Conservation (phyloP, 2,113 vertebrate genomes). For the Orcinus orca region DNA sequence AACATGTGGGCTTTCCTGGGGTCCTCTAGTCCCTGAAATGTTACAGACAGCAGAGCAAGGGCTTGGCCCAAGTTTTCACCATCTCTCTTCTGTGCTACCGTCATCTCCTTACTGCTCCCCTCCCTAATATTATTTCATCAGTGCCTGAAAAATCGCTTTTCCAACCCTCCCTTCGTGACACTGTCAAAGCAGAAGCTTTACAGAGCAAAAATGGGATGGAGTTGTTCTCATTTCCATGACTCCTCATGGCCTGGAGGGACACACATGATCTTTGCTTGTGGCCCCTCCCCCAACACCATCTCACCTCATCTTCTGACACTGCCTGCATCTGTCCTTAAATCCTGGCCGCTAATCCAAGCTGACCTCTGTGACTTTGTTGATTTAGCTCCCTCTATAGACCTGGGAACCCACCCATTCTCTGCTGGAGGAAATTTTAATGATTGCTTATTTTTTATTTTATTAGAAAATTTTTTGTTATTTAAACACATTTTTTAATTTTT, state of each 20-base stretch:
- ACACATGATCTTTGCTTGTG: rapidly evolving
- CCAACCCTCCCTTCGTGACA: neutral
- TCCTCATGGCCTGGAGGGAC: neutral
- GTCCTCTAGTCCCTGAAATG: neutral
- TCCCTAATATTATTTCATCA: neutral
- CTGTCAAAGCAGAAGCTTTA: neutral
- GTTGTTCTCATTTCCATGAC: neutral
- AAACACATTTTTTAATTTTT: no score
- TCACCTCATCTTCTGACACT: neutral
- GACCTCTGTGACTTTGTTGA: neutral
- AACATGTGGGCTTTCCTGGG: neutral
- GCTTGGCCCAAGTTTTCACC: neutral
- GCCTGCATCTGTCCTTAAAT: no score
- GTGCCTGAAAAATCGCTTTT: neutral
- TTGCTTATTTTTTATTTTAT: neutral
- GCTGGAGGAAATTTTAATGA: neutral
- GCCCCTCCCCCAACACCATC: rapidly evolving
- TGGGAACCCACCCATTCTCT: neutral
- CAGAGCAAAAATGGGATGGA: neutral
- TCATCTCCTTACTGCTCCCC: neutral
- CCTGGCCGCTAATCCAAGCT: no score
- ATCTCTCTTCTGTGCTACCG: neutral
- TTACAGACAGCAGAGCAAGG: neutral
- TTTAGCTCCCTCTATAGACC: neutral
- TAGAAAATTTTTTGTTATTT: no score